These are phyloP conservation scores for Delia radicum DNA, from an alignment of 1,140 invertebrate species.

Conservation along the genomic window DNA sequence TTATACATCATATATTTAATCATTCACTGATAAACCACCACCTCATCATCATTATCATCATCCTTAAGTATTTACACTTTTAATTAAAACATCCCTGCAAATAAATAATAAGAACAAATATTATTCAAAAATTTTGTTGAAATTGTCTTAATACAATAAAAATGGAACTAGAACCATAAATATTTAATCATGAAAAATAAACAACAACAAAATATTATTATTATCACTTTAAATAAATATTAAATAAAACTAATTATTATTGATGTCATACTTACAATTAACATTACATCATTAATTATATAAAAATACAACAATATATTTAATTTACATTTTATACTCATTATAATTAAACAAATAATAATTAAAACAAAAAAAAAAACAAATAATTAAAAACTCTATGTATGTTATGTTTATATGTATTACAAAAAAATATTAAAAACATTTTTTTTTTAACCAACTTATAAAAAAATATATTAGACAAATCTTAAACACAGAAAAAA, in stretches of 20 bases:
- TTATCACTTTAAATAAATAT: too few species aligned
- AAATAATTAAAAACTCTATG: slow-evolving; percentile 11
- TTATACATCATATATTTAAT: background rate
- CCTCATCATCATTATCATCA: background rate
- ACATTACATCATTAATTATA: background rate
- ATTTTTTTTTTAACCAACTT: background rate
- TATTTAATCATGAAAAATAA: too few species aligned
- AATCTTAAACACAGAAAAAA: background rate
- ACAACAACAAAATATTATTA: too few species aligned
- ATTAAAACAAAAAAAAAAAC: background rate
- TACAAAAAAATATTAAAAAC: background rate
- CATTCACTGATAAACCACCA: background rate
- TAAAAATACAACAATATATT: background rate
- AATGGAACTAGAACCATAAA: too few species aligned
- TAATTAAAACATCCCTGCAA: background rate
- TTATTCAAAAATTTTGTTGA: background rate
- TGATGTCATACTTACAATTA: background rate
- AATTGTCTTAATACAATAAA: background rate
- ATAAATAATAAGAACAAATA: background rate
- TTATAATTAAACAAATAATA: background rate
- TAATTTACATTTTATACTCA: too few species aligned
- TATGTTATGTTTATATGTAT: slow-evolving; percentile 20
- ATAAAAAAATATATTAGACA: slow-evolving; percentile 20
- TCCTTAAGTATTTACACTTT: background rate
- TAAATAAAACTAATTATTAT: background rate